Conservation (phyloP, 2,888 invertebrate species). For the Ormia ochracea region DNA sequence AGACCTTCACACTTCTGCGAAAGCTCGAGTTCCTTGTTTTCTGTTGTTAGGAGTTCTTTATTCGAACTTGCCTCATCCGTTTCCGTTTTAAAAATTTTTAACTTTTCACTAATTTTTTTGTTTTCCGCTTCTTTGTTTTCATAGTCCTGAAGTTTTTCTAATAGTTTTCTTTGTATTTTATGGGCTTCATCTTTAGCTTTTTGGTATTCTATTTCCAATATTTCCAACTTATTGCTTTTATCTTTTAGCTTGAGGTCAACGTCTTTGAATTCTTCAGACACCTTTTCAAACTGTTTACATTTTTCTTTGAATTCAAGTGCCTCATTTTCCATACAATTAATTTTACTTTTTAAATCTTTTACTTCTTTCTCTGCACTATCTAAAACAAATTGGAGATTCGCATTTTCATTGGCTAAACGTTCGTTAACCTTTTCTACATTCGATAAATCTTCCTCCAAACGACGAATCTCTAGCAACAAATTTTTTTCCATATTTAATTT, state of each 20-base stretch:
- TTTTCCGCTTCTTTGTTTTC: slow-evolving; percentile 6
- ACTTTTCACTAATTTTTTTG: slow-evolving; percentile 45
- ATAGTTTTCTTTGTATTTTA: slow-evolving; percentile 29
- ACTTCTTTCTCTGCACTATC: slow-evolving; percentile 46
- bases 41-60: slow-evolving; percentile 30
- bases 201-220: slow-evolving; percentile 34
- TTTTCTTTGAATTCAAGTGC: slow-evolving; percentile 30
- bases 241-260: slow-evolving; percentile 41
- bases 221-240: slow-evolving; percentile 24
- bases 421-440: slow-evolving; percentile 65
- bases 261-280: slow-evolving; percentile 25
- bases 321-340: slow-evolving; percentile 34
- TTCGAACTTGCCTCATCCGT: slow-evolving; percentile 36
- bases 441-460: slow-evolving; percentile 61
- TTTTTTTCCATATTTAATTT: slow-evolving; percentile 51
- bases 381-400: slow-evolving; percentile 48
- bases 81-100: slow-evolving; percentile 31
- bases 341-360: slow-evolving; percentile 3
- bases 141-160: slow-evolving; percentile 14
- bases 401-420: slow-evolving; percentile 59
- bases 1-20: slow-evolving; percentile 1
- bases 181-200: slow-evolving; percentile 30
- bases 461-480: slow-evolving; percentile 60
- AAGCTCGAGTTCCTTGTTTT: slow-evolving; percentile 39
- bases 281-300: slow-evolving; percentile 12